Evolutionary conservation across 2,797 vertebrate genomes (phyloP), one percentile per base, ranked within the genome.

Genomic region (Scyliorhinus canicula): DNA sequence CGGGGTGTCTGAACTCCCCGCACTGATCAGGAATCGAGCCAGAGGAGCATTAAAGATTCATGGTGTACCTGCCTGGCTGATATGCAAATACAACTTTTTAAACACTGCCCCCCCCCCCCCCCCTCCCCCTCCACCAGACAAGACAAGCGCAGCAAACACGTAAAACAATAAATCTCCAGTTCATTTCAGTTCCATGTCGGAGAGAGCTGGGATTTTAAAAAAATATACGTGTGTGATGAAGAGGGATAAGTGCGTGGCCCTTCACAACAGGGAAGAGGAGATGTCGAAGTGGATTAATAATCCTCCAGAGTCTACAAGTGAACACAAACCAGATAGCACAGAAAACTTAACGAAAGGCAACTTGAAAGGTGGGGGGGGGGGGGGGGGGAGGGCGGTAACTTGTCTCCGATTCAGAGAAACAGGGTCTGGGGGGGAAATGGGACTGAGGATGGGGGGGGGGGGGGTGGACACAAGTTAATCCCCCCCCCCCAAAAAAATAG

Each of bases 1-100:
- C 77, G 24, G 94, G 50, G 1, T 79, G 69, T 95, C 95, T 95
- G 14, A 95, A 96, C 96, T 95, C 95, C n/a, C 55, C 16, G 71
- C 55, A 47, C 7, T 65, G 91, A 26, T 50, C 91, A 95, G 95
- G 90, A 84, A 50, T 6, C 85, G 95, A 82, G 95, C 95, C 69
- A 44, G n/a, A n/a, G n/a, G 8, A 85, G 77, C 95, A 96, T 11
- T 95, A 95, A 95, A 95, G 96, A 97, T 96, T 96, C 97, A 95
- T n/a, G 44, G 0, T 9, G 96, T 97, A n/a, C n/a, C n/a, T 96
- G 95, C 96, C 96, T 96, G 95, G 96, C 96, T 47, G 31, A 97
- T 96, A 96, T 95, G 97, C 96, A 97, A 96, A 97, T 96, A n/a
- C 90, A 95, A 95, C 96, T 96, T 95, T 95, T 96, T 95, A 96